Base-by-base conservation (phyloP, 2,797 vertebrate species). In the Chaetophractus vellerosus region DNA sequence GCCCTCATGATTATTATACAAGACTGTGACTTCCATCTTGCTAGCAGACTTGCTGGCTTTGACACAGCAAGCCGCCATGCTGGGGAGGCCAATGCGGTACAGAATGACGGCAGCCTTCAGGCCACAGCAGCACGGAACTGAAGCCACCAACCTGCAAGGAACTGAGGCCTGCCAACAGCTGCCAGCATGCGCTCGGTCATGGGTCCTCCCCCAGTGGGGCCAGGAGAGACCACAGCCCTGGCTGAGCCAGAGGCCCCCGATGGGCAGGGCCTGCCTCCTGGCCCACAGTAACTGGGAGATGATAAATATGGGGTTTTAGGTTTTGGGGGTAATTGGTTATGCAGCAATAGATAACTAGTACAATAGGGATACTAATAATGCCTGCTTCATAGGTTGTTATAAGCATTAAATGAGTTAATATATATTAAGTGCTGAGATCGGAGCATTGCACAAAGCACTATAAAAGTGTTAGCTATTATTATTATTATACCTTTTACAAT, bases 391-490 rank as follows among this genome's bases (percentile, higher is more conserved):
- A 59, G 33, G 23, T 23, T 57, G 36, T 21, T n/a, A 16, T 2
- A 10, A 79, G 18, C 69, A 88, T 78, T 59, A 55, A 24, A 55
- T 7, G 33, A 59, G 55, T 28, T 57, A 31, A 61, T 9, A 6
- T 7, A 11, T 14, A 16, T 50, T 71, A 41, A 92, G 16, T 55
- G n/a, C 45, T 57, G 24, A 63, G 59, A 38, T 59, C 10, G n/a
- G 57, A 9, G 10, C 11, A 80, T 68, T 1, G 10, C 75, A 68
- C 14, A 31, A 10, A 55, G 0, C 9, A 14, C 41, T 38, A 57
- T 6, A 91, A 26, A 92, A 91, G 61, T 63, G 41, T 55, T 89
- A 90, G 76, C 91, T 57, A 18, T 1, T 28, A 28, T 36, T 83
- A 28, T 5, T 36, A 45, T 31, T 57, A 21, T 21, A 50, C 26